Conservation (phyloP, 2,888 invertebrate species). For the Ceraclea dissimilis region DNA sequence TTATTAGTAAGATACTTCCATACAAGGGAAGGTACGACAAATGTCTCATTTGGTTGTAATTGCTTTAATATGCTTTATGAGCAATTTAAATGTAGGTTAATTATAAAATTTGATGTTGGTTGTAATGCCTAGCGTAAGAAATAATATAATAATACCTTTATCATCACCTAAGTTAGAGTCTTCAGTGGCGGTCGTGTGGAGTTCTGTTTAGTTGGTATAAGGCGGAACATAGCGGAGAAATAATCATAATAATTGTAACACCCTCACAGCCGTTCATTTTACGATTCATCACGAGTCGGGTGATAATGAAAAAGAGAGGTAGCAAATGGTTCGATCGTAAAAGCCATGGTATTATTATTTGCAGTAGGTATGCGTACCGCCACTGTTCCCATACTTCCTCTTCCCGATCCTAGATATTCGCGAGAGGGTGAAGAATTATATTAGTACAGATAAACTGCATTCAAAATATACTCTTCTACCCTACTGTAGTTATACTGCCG, state of each 20-base stretch:
- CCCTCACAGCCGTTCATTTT: conserved; percentile 19
- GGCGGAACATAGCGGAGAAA: conserved; percentile 15
- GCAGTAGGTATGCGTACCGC: too few species aligned
- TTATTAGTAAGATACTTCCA: too few species aligned
- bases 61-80: too few species aligned
- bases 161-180: too few species aligned
- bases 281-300: conserved; percentile 24
- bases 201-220: neutral
- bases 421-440: conserved; percentile 3
- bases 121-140: too few species aligned
- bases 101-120: too few species aligned
- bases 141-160: too few species aligned
- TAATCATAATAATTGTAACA: conserved; percentile 22
- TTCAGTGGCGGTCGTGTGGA: neutral
- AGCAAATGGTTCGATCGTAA: conserved; percentile 25
- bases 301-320: conserved; percentile 26
- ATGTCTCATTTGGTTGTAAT: too few species aligned
- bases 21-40: too few species aligned
- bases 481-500: too few species aligned
- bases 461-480: neutral
- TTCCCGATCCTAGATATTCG: neutral
- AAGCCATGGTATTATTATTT: conserved; percentile 9
- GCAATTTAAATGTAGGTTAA: too few species aligned
- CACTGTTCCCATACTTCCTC: neutral
- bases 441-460: neutral